These are phyloP conservation scores for Plagodis pulveraria DNA, from an alignment of 2,888 invertebrate genomes.

Conservation along the genomic window DNA sequence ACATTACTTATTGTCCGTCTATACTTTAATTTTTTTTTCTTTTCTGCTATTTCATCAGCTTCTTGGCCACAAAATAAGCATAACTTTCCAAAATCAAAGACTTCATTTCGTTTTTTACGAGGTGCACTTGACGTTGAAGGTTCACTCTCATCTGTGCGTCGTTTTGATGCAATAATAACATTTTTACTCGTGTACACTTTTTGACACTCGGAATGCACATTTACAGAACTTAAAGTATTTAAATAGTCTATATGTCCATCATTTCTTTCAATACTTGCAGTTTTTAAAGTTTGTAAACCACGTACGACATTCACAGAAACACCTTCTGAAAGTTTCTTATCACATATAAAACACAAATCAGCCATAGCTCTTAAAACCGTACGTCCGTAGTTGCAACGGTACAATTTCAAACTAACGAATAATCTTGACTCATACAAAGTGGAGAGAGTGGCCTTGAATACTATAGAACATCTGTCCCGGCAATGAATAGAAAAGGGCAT, in stretches of 20 bases:
- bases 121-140: constrained; percentile 39
- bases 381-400: constrained; percentile 30
- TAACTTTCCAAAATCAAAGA: constrained; percentile 46
- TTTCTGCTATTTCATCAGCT: constrained; percentile 51
- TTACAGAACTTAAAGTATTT: constrained; percentile 43
- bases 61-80: constrained; percentile 58
- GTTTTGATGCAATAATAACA: constrained; percentile 41
- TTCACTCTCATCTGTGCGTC: constrained; percentile 37
- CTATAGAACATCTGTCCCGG: constrained; percentile 38
- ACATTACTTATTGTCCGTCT: constrained; percentile 49
- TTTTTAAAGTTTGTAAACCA: constrained; percentile 44
- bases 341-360: constrained; percentile 45
- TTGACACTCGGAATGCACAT: constrained; percentile 43
- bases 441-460: constrained; percentile 36
- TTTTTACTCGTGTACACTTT: constrained; percentile 44
- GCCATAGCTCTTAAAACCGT: constrained; percentile 39
- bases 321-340: constrained; percentile 38
- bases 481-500: constrained; percentile 38
- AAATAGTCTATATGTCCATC: constrained; percentile 41
- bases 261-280: constrained; percentile 44
- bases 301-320: constrained; percentile 43
- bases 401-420: constrained; percentile 39
- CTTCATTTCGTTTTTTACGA: constrained; percentile 42
- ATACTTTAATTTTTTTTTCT: constrained; percentile 44
- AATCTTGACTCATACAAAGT: constrained; percentile 30